Percentiles rank a stretch among this genome's conserved stretches.
Conservation (phyloP, 2,797 vertebrate genomes). For the Ataeniobius toweri region DNA sequence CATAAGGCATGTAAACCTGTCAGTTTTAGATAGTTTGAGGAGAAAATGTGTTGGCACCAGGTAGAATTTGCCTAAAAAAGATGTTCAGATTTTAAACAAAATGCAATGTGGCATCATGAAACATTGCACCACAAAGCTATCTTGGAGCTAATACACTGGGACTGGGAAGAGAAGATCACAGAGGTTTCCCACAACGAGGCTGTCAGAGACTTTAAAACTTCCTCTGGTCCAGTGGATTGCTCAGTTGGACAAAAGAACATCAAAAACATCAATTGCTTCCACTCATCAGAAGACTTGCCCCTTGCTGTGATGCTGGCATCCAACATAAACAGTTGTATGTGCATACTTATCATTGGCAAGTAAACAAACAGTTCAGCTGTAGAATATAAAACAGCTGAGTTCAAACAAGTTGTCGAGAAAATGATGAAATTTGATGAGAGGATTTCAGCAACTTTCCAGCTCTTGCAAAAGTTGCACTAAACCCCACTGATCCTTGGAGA, state of each 20-base stretch:
- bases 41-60: neutral
- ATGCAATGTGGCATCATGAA: conserved; percentile 4
- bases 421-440: neutral
- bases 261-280: neutral
- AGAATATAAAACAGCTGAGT: neutral
- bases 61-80: neutral
- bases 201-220: conserved; percentile 4
- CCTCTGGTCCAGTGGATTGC: conserved; percentile 9
- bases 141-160: conserved; percentile 6
- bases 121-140: neutral
- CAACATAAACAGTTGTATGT: neutral
- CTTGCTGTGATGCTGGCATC: conserved; percentile 1
- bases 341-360: neutral
- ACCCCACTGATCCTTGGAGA: conserved; percentile 6
- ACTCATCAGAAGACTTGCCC: neutral
- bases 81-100: neutral
- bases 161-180: conserved; percentile 5
- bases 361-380: neutral
- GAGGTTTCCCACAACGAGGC: conserved; percentile 16
- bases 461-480: neutral
- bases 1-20: neutral
- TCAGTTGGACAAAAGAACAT: conserved; percentile 13
- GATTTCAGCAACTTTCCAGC: conserved; percentile 5
- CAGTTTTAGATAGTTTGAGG: neutral
- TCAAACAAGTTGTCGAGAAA: neutral